Evolutionary conservation across 2,888 invertebrate species (phyloP), one percentile per base, ranked within the genome.

Genomic region (Stenoptilia bipunctidactyla): DNA sequence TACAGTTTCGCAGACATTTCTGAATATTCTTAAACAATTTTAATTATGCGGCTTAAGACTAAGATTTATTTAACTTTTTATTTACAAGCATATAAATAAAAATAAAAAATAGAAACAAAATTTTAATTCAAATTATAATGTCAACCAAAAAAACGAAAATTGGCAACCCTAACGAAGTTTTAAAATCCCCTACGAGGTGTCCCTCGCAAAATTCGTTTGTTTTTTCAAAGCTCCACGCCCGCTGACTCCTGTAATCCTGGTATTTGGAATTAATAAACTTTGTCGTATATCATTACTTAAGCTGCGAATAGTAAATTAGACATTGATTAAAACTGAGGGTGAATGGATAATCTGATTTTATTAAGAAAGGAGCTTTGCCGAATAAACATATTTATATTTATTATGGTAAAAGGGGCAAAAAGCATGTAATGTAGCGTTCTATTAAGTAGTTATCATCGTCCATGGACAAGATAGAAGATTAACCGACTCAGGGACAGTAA

Each of bases 231-330:
- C 20, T 20, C 68, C 57, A 69, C 70, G 67, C 63, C 55, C 55
- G 58, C 51, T 56, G 61, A 55, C 61, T 60, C 56, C 57, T 65
- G 63, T 82, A 82, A 83, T 79, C 80, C 79, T 45, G 52, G 62
- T 56, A 66, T 72, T 77, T 80, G 74, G 80, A 77, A 82, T 83
- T 82, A 83, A 80, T 79, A 76, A 72, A 71, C 63, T 69, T 66
- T 67, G 77, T 80, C 82, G 82, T 82, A 80, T 68, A 80, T 82
- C 82, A 83, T 83, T 80, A 80, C 75, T 55, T 76, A 72, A 80
- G 75, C 79, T 70, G 55, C 61, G 77, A 76, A 76, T 75, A 71
- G 69, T 47, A 59, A 70, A 76, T 76, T 68, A 80, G 80, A 80
- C 79, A 64, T 64, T 79, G 79, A 83, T 82, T 72, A 61, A 69